Conservation (phyloP, 2,797 vertebrate genomes). For the Garrulus glandarius region DNA sequence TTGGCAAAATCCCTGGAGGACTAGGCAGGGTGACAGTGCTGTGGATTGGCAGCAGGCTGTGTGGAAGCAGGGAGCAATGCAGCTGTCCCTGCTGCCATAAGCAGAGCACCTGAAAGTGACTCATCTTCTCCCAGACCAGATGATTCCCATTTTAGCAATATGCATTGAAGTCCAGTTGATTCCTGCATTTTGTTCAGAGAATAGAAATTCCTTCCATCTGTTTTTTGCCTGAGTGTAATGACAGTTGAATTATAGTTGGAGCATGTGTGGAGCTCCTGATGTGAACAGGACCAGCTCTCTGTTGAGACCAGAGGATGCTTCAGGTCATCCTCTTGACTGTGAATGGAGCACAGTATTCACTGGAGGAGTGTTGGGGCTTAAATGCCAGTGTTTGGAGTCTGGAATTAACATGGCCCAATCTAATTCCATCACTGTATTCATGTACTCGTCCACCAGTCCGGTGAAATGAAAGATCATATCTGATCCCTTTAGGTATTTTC, state of each 20-base stretch:
- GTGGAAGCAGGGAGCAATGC: neutral
- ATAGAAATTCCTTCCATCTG: neutral
- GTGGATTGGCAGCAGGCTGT: neutral
- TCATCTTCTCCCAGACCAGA: neutral
- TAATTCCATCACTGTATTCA: neutral
- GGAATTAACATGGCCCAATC: neutral
- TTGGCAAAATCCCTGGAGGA: neutral
- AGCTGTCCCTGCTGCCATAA: neutral
- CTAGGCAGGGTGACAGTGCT: neutral
- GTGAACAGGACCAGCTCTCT: neutral
- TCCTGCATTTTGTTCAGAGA: neutral
- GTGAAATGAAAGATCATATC: neutral
- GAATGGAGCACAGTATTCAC: neutral
- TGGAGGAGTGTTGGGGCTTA: neutral
- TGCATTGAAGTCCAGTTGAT: rapidly evolving
- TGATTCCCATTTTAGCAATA: neutral
- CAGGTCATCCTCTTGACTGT: neutral
- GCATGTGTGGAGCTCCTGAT: neutral
- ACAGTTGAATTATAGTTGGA: neutral
- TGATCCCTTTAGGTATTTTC: neutral
- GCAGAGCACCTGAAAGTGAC: neutral
- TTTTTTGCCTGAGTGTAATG: neutral
- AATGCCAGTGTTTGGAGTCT: neutral
- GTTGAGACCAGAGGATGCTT: neutral
- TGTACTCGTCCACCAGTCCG: neutral